Base-by-base conservation (phyloP, 2,888 invertebrate species). In the Zaprionus bogoriensis region DNA sequence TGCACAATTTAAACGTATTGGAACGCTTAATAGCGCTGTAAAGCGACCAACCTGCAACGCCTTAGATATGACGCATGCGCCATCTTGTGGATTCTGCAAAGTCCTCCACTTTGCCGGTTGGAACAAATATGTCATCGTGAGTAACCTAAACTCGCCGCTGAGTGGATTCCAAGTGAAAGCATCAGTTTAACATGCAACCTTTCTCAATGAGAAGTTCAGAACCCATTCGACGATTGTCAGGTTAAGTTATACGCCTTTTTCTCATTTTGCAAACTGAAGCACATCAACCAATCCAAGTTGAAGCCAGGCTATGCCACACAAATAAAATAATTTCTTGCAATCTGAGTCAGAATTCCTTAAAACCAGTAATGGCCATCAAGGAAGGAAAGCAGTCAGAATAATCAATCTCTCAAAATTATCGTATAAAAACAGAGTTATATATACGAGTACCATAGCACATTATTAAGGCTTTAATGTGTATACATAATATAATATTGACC, bases 211-310 rank as follows among this genome's bases (percentile, higher is more conserved):
- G 76, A 85, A 89, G 86, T 78, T 87, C 85, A 87, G 86, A 89
- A 88, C 83, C 87, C 87, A 87, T 89, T 88, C 81, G 89, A 82
- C 87, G 82, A 83, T 84, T 86, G 87, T 85, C 86, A 87, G 87
- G 87, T 86, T 86, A 86, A 87, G 84, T 87, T 88, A 79, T 69
- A 75, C 70, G 84, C 77, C 80, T 77, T 76, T 85, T 78, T 68
- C 75, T 72, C 82, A 70, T 76, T 82, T 74, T 59, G 66, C 75
- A 65, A 85, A 68, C 63, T 50, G 61, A 74, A 80, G 62, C 64
- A 64, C 57, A 54, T 19, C 19, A 54, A 25, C 38, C 44, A 39
- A 54, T 12, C 22, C n/a, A 46, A 62, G 28, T 30, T 44, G 57
- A 46, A 60, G 39, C 50, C 47, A 54, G 42, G 45, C 45, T 42